Evolutionary conservation across 35 echinoderm and acorn worm species (phyloP), one percentile per base, ranked within the genome.

Genomic region (Heliocidaris tuberculata): DNA sequence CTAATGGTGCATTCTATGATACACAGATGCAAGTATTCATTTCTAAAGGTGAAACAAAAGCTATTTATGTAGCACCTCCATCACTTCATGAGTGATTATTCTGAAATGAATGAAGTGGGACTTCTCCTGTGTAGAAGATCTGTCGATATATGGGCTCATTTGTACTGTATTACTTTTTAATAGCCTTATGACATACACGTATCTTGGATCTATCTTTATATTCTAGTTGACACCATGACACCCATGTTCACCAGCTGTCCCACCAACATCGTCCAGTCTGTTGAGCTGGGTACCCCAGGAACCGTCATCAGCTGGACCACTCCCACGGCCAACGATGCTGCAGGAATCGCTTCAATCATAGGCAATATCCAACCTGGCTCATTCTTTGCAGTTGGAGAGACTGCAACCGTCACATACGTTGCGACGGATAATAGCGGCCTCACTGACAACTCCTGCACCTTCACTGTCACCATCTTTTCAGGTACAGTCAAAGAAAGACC

Each of bases 241-340:
- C 94, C 94, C 13, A 85, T 88, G n/a, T 86, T 97, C 16, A 49
- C 86, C 35, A 88, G 42, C 17, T 95, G 96, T 31, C 94, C 94
- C 29, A 65, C 3, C 35, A 86, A 95, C 90, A 59, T 95, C 17
- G 85, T 61, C 2, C 49, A 85, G 65, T 60, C 11, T 8, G 94
- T 94, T 7, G 96, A 97, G 47, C 48, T 95, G 24, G 96, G 96
- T 9, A 52, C 48, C 1, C 48, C 94, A 47, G 19, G 65, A 50
- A 52, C 88, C 3, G 29, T 31, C 94, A 48, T 94, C 65, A 47
- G 24, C 31, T 96, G 85, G 85, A 89, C 94, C 56, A 32, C 48
- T 29, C 93, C 96, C 60, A 96, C 96, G 30, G 96, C 96, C 13
- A 95, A 86, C 85, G 96, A 96, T 92, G 19, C 61, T 2, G 95